Base-by-base conservation (phyloP, 2,797 vertebrate genomes). In the Danio albolineatus region DNA sequence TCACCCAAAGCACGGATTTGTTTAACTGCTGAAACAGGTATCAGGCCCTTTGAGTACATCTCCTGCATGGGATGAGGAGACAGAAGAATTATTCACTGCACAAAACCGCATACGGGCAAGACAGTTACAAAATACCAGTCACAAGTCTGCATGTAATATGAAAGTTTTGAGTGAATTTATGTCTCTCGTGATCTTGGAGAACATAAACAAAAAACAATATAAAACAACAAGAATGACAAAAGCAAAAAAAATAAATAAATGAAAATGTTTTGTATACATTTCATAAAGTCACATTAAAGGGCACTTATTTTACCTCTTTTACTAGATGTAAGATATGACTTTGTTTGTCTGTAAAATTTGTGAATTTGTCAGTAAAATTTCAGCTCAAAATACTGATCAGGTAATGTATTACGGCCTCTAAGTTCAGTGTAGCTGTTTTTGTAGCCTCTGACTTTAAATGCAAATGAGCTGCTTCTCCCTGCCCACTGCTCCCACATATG, bases 31-130 rank as follows among this genome's bases (percentile, higher is more conserved):
- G 94, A 95, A 10, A 95, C 89, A 59, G 95, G 92, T 82, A 99
- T 94, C 90, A 97, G 94, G 75, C 98, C 97, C 91, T 97, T 98
- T 39, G 98, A 98, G 88, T 98, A 99, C 87, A 98, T 95, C 87
- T 98, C 98, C 98, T 99, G 75, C 4, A 88, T 51, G 69, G n/a
- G 79, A 17, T 76, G 7, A 74, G 56, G 48, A 84, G 62, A 70
- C 7, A 75, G 48, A 73, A 21, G 67, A 49, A 66, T 8, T 16
- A 73, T 64, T 70, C 2, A 46, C 46, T 36, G 14, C 21, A 66
- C 41, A 69, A 28, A 38, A 19, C 10, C n/a, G 21, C 36, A 43
- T 36, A 76, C 17, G 10, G 41, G 44, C 74, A 76, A 39, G 56
- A n/a, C n/a, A n/a, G n/a, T 28, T 19, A 7, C 2, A 38, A 57